Evolutionary conservation across 2,888 invertebrate species (phyloP), one percentile per base, ranked within the genome.

Genomic region (Tenthredo distinguenda): DNA sequence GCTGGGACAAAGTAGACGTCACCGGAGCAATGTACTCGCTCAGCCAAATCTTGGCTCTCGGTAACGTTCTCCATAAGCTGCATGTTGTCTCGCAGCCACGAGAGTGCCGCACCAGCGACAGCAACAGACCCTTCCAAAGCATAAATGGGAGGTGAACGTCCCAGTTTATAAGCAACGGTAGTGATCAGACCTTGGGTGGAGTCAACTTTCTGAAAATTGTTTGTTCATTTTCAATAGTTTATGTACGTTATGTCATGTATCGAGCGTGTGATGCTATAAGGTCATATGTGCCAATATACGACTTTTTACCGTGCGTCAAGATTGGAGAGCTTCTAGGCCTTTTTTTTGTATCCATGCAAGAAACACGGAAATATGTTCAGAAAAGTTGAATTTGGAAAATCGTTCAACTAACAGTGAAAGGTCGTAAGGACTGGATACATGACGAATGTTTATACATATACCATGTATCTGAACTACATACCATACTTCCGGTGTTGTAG

Each of bases 1-100:
- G 99, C 99, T n/a, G 99, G 99, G 12, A 99, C 99, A 94, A 99
- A 99, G 93, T 97, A 98, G 88, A 99, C 97, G 89, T 97, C 98
- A 62, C 97, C 97, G 0, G 95, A 95, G 89, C 94, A 94, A 79
- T 94, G 94, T 0, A 96, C 96, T 77, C 94, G 92, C 81, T 94
- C 93, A 1, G 97, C 96, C 85, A 97, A 92, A 0, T 94, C 94
- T 93, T 96, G 98, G 89, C 96, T 95, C 90, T 97, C 96, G 40
- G 94, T 93, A 47, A 96, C 95, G 88, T 96, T 95, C 87, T 95
- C 94, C 87, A 98, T 95, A 77, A 99, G 95, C 87, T 96, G 96
- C 87, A 99, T 94, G 91, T 98, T 98, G 91, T 99, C 97, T 87
- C 97, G 95, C 58, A 99, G 94, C 99, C 99, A 99, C 88, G 96